phyloP scores from a whole-genome alignment of 53 echinoderm and acorn worm species.

The Mesocentrotus franciscanus region DNA sequence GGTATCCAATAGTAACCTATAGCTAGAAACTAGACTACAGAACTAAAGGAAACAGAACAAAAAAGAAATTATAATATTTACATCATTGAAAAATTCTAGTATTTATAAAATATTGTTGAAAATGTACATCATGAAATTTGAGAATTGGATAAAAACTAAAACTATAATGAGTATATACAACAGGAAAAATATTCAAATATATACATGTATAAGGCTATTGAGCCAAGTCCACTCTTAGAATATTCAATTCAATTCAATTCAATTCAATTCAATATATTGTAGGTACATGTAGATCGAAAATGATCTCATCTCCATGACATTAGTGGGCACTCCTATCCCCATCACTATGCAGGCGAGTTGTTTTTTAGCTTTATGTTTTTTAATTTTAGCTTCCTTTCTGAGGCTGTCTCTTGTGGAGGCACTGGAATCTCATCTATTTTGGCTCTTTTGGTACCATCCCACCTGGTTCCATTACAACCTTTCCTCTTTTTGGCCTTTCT shows the following conservation, averaged over 20 bases:
- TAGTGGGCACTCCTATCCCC: constrained; percentile 65
- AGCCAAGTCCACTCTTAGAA: background rate
- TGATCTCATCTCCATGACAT: constrained; percentile 40
- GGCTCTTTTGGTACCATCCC: background rate
- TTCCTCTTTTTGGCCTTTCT: constrained; percentile 5
- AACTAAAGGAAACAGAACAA: background rate
- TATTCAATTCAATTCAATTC: background rate
- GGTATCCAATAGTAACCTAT: background rate
- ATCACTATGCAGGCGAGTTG: constrained; percentile 56
- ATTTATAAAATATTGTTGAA: background rate
- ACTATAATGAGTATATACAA: no score
- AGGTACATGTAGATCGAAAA: constrained; percentile 6
- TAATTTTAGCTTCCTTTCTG: background rate
- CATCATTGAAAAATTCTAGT: no score
- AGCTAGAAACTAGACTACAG: no score
- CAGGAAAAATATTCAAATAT: background rate
- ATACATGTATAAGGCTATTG: background rate
- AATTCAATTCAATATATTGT: background rate
- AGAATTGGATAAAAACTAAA: background rate
- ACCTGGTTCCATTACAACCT: constrained; percentile 26
- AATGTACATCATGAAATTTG: background rate
- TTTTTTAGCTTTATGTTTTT: no score
- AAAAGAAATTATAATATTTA: no score
- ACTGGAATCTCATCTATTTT: background rate
- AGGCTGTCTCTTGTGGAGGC: background rate